Evolutionary conservation across 1,140 invertebrate species (phyloP), one percentile per base, ranked within the genome.

Genomic region (Eurosta solidaginis): DNA sequence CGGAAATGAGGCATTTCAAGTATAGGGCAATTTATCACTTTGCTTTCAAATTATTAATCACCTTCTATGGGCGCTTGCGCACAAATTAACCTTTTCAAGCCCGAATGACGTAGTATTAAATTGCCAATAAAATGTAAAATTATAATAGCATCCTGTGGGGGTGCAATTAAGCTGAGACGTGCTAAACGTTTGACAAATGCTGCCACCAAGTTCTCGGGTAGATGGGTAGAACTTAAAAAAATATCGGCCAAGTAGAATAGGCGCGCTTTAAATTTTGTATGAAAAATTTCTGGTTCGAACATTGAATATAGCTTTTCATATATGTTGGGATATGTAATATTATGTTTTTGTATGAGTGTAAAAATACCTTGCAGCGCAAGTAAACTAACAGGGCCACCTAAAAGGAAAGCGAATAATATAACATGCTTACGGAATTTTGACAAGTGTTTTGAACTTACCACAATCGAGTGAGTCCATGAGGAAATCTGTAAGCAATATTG

Each of bases 281-380:
- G 93, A 85, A 98, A 96, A 79, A 98, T 93, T 81, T 94, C 93
- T 0, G 95, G 94, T 82, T 95, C 93, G 82, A 98, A 94, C 91
- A 99, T 93, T 1, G 93, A 93, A 89, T 99, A 99, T 4, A 99
- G 89, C 85, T 98, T 97, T 74, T 92, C 92, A 87, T 97, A 99
- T 84, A 99, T 96, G 88, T 98, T 94, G 3, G 97, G 97, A 89
- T 98, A 98, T 85, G 98, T 95, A 88, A 99, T 91, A 89, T 99
- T 98, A 86, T 98, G 93, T 79, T 94, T 93, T 76, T 95, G 93
- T 78, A 99, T 96, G 44, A 99, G 89, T 50, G 94, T 92, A 85
- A 97, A 97, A 17, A 99, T 92, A 12, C 97, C 97, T 88, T 98
- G 96, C n/a, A 99, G 89, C 10, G 97, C 95, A 47, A 99, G 89